Conservation (phyloP, 2,113 vertebrate genomes). For the Loxodonta africana region DNA sequence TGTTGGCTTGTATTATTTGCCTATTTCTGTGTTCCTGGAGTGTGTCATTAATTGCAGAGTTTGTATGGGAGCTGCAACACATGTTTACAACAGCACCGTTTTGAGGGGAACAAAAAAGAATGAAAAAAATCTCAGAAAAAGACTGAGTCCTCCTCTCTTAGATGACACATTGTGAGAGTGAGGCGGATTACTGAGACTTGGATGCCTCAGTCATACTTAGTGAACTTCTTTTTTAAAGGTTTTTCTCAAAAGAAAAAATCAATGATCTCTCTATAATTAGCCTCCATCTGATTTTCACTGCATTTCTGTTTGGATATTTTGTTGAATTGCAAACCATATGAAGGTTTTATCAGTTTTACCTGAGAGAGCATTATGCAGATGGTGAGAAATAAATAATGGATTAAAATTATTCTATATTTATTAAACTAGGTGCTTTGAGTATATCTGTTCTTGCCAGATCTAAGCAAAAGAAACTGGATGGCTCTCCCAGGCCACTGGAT, state of each 20-base stretch:
- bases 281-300: background rate
- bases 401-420: constrained; percentile 63
- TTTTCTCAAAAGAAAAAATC: background rate
- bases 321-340: background rate
- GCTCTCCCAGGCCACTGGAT: background rate
- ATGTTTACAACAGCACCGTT: background rate
- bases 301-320: constrained; percentile 47
- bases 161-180: no score
- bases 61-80: accelerated
- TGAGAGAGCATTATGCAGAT: constrained; percentile 61
- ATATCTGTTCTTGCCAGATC: constrained; percentile 3
- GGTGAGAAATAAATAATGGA: constrained; percentile 64
- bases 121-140: background rate
- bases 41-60: no score
- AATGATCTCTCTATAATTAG: background rate
- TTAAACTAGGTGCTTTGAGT: constrained; percentile 13
- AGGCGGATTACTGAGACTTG: background rate
- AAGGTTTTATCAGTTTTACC: constrained; percentile 55
- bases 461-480: background rate
- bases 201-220: background rate
- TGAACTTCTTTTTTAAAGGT: background rate
- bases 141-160: accelerated
- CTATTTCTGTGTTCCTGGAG: background rate
- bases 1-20: background rate
- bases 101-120: background rate